phyloP scores from a whole-genome alignment of 1,140 invertebrate genomes.

The Antheraea mylitta region DNA sequence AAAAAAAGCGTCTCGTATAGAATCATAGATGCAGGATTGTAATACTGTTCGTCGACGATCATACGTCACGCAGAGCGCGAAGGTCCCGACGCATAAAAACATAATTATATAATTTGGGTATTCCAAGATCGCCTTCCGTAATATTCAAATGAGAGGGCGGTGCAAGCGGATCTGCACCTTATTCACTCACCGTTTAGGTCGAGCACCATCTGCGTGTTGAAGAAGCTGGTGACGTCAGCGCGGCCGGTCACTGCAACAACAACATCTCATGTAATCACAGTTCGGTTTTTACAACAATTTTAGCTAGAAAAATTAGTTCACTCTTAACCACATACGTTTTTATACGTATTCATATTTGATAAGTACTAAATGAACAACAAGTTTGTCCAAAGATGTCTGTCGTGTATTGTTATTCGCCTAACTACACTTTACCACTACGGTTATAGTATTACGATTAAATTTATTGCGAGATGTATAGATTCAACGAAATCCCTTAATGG shows the following conservation, averaged over 20 bases:
- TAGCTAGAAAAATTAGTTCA: too few species aligned
- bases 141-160: conserved; percentile 34
- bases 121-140: conserved; percentile 26
- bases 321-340: not conserved
- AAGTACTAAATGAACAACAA: too few species aligned
- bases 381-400: too few species aligned
- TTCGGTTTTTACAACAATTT: not conserved
- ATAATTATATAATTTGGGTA: conserved; percentile 50
- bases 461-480: too few species aligned
- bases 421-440: too few species aligned
- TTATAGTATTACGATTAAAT: too few species aligned
- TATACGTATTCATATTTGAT: not conserved
- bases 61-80: not conserved
- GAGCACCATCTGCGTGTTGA: conserved; percentile 73
- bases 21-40: too few species aligned
- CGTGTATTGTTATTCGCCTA: too few species aligned
- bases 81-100: conserved; percentile 36
- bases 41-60: not conserved
- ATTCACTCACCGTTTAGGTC: conserved; percentile 68
- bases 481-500: too few species aligned
- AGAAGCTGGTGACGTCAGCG: conserved; percentile 68
- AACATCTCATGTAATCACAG: conserved; percentile 20
- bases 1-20: too few species aligned
- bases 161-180: conserved; percentile 17
- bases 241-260: conserved; percentile 70